phyloP scores from a whole-genome alignment of 1,140 invertebrate genomes.

The Copidosoma floridanum region DNA sequence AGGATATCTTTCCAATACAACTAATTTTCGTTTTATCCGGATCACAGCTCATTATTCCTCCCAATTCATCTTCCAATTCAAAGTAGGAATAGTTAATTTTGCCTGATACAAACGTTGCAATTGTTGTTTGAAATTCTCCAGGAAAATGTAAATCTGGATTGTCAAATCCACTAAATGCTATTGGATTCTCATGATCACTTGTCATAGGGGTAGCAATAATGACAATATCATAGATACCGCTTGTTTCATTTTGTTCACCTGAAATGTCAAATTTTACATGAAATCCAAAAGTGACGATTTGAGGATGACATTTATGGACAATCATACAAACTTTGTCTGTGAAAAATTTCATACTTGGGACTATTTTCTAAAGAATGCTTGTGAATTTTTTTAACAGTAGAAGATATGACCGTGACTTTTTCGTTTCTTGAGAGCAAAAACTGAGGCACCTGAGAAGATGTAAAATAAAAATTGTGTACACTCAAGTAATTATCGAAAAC shows the following conservation, averaged over 20 bases:
- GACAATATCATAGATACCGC: conserved; percentile 60
- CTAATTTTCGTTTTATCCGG: conserved; percentile 46
- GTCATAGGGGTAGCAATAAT: conserved; percentile 62
- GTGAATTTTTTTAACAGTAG: conserved; percentile 41
- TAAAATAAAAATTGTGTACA: background rate
- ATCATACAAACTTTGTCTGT: background rate
- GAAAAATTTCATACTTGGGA: conserved; percentile 23
- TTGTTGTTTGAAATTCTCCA: conserved; percentile 59
- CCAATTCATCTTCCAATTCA: conserved; percentile 44
- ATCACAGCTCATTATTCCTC: conserved; percentile 58
- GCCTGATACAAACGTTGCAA: conserved; percentile 63
- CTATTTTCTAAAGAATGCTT: conserved; percentile 11
- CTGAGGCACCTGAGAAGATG: conserved; percentile 42
- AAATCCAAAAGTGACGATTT: too few species aligned
- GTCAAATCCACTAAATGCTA: conserved; percentile 47
- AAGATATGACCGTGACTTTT: conserved; percentile 49
- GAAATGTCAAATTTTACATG: conserved; percentile 14
- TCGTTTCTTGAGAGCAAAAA: conserved; percentile 43
- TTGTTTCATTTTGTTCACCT: conserved; percentile 33
- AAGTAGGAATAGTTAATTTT: conserved; percentile 56
- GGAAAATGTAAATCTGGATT: conserved; percentile 34
- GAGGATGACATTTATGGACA: too few species aligned
- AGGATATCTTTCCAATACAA: conserved; percentile 48
- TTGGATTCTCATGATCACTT: conserved; percentile 43
- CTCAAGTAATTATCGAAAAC: conserved; percentile 8